Evolutionary conservation across 1,140 invertebrate species (phyloP).

Genomic region (Monochamus saltuarius): DNA sequence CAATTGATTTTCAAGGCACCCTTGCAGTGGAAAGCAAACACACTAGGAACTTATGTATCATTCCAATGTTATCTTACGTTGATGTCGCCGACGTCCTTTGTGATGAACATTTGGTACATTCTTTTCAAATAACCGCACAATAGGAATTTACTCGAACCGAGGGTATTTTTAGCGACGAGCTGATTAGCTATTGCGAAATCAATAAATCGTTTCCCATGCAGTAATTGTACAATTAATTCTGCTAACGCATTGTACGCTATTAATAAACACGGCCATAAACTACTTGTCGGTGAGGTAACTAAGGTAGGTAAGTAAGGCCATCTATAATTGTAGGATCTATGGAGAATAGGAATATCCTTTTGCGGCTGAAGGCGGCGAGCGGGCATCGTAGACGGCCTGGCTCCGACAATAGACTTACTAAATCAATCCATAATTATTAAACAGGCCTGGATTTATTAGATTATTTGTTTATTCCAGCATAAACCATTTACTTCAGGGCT

Average conservation of each 20-base stretch:
- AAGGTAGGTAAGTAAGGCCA: constrained; percentile 25
- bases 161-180: constrained; percentile 17
- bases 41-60: too few species aligned
- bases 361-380: constrained; percentile 28
- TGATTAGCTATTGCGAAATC: constrained; percentile 24
- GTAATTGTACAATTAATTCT: constrained; percentile 37
- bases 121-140: constrained; percentile 3
- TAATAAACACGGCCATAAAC: constrained; percentile 36
- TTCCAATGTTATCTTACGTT: too few species aligned
- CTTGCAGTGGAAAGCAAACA: too few species aligned
- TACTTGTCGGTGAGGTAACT: constrained; percentile 30
- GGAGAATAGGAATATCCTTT: constrained; percentile 30
- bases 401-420: constrained; percentile 39
- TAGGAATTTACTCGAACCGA: not conserved
- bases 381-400: constrained; percentile 35
- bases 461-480: constrained; percentile 33
- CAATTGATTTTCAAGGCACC: too few species aligned
- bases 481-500: constrained; percentile 14
- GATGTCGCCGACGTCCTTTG: too few species aligned
- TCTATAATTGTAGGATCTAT: constrained; percentile 32
- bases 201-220: constrained; percentile 27
- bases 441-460: constrained; percentile 28
- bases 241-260: constrained; percentile 34
- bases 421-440: constrained; percentile 39
- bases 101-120: too few species aligned